phyloP scores from a whole-genome alignment of 1,140 invertebrate species.

The Zaprionus africanus region DNA sequence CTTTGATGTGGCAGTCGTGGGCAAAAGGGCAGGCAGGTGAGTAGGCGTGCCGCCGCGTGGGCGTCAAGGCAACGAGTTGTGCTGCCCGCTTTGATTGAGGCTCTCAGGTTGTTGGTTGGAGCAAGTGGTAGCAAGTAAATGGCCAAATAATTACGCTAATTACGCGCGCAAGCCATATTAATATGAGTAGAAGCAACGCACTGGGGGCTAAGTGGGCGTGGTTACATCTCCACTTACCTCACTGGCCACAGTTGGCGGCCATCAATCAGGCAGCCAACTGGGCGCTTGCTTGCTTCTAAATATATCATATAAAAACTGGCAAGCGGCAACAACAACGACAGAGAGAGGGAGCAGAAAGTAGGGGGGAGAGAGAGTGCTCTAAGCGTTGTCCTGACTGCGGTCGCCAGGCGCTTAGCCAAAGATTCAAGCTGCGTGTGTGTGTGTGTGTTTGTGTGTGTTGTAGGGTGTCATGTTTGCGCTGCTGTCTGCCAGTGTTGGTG shows the following conservation, averaged over 20 bases:
- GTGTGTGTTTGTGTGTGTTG: slow-evolving; percentile 23
- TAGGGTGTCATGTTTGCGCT: slow-evolving; percentile 38
- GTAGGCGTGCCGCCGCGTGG: not conserved
- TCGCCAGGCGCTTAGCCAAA: slow-evolving; percentile 41
- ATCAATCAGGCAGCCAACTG: slow-evolving; percentile 72
- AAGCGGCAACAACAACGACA: slow-evolving; percentile 40
- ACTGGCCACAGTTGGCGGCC: slow-evolving; percentile 41
- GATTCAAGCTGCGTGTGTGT: slow-evolving; percentile 26
- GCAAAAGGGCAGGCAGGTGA: not conserved
- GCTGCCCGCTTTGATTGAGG: slow-evolving; percentile 15
- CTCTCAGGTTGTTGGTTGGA: slow-evolving; percentile 1
- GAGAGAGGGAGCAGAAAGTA: not conserved
- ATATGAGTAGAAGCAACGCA: slow-evolving; percentile 34
- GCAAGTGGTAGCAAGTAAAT: slow-evolving; percentile 40
- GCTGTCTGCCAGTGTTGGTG: slow-evolving; percentile 65
- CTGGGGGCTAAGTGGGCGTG: not conserved
- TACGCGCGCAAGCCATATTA: slow-evolving; percentile 62
- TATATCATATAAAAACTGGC: slow-evolving; percentile 71
- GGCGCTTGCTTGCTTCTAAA: slow-evolving; percentile 54
- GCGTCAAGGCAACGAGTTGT: not conserved
- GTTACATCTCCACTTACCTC: slow-evolving; percentile 3
- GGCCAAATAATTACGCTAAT: slow-evolving; percentile 75
- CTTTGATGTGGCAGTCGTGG: slow-evolving; percentile 54
- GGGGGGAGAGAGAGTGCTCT: slow-evolving; percentile 12
- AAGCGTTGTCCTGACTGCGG: slow-evolving; percentile 50